Evolutionary conservation across 2,113 vertebrate species (phyloP).

Genomic region (Proteles cristata): DNA sequence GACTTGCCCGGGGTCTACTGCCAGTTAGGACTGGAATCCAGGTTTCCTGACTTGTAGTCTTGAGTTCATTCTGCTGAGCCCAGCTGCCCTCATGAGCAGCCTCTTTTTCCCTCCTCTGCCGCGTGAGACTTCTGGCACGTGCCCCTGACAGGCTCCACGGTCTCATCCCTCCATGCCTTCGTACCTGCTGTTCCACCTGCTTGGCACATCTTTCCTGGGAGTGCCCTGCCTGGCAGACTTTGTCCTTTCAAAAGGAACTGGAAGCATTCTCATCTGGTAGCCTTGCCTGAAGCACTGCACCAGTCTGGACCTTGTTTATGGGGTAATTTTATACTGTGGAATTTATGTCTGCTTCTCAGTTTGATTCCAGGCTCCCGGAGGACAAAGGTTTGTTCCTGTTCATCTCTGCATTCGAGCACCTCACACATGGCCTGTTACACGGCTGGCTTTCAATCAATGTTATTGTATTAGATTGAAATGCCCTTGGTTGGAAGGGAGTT

Average conservation of each 20-base stretch:
- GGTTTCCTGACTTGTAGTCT: not conserved
- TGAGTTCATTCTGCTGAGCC: not conserved
- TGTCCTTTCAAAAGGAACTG: not conserved
- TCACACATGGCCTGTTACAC: not conserved
- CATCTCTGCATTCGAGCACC: not conserved
- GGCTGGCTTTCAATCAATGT: constrained; percentile 21
- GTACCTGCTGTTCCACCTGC: not conserved
- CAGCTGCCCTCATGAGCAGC: not conserved
- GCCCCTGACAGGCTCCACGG: fast-evolving
- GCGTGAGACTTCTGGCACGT: not conserved
- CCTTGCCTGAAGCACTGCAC: not conserved
- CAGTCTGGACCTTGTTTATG: not conserved
- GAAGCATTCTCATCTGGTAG: not conserved
- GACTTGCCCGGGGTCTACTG: not conserved
- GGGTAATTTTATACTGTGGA: not conserved
- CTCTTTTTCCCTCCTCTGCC: no score
- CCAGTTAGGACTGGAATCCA: not conserved
- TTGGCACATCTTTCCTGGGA: not conserved
- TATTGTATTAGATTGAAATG: constrained; percentile 48
- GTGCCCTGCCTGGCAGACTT: not conserved
- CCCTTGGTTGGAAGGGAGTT: constrained; percentile 13
- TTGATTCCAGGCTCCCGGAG: constrained; percentile 56
- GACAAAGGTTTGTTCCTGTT: constrained; percentile 15
- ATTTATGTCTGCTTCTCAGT: constrained; percentile 41
- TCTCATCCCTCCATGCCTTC: not conserved